Conservation (phyloP, 2,797 vertebrate genomes). For the Zalophus californianus region DNA sequence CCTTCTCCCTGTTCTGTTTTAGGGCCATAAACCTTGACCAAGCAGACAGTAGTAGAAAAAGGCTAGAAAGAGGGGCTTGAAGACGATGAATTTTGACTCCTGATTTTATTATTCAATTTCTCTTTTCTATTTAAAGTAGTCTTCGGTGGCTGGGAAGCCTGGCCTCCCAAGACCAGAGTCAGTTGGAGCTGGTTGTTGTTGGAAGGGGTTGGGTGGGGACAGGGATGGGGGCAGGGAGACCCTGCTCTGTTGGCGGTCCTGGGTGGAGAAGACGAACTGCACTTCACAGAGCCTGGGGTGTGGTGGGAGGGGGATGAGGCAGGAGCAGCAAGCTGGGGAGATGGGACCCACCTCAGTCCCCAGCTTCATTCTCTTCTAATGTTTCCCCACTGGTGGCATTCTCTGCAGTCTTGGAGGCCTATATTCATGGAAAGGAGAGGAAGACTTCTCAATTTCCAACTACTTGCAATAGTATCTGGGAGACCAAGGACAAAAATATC, state of each 20-base stretch:
- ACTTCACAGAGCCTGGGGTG: slow-evolving; percentile 77
- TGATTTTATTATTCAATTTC: slow-evolving; percentile 87
- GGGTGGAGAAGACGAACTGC: slow-evolving; percentile 74
- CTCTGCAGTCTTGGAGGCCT: slow-evolving; percentile 98
- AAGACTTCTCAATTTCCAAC: slow-evolving; percentile 25
- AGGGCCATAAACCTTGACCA: slow-evolving; percentile 71
- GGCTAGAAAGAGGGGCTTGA: slow-evolving; percentile 85
- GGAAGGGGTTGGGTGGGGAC: slow-evolving; percentile 66
- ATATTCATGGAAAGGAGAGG: slow-evolving; percentile 5
- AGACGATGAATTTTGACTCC: slow-evolving; percentile 86
- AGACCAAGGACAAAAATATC: not conserved
- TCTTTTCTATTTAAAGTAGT: slow-evolving; percentile 83
- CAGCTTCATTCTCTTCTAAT: slow-evolving; percentile 93
- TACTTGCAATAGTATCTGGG: not conserved
- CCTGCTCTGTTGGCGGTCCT: slow-evolving; percentile 72
- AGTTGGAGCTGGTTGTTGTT: slow-evolving; percentile 81
- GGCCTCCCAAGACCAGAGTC: slow-evolving; percentile 85
- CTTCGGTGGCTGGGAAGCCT: slow-evolving; percentile 83
- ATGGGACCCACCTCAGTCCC: slow-evolving; percentile 88
- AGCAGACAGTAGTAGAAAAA: slow-evolving; percentile 79
- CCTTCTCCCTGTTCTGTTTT: slow-evolving; percentile 67
- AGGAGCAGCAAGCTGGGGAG: slow-evolving; percentile 79
- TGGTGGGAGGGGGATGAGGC: slow-evolving; percentile 74
- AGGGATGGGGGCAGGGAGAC: slow-evolving; percentile 68
- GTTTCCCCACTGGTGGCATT: slow-evolving; percentile 94